A percentile compares a stretch with the other conserved stretches of the same genome.
Conservation (phyloP, 2,797 vertebrate genomes). For the Sebastes minor region DNA sequence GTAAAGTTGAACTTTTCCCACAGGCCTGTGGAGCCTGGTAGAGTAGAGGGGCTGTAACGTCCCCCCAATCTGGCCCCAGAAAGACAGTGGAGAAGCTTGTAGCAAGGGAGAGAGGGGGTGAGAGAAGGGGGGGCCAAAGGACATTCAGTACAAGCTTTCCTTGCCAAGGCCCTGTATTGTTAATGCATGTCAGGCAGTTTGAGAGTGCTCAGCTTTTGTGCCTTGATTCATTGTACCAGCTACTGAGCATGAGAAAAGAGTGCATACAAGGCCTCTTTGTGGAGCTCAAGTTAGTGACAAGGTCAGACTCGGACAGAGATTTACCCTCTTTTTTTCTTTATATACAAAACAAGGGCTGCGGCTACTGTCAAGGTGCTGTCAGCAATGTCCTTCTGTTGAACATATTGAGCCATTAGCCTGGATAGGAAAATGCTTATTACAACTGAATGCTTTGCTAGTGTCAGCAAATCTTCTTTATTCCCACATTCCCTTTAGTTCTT, state of each 20-base stretch:
- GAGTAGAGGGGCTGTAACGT: constrained; percentile 23
- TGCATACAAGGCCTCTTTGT: constrained; percentile 66
- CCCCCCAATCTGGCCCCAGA: constrained; percentile 50
- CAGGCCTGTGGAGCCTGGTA: constrained; percentile 21
- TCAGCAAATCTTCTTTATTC: constrained; percentile 2
- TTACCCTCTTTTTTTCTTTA: constrained; percentile 12
- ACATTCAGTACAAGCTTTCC: constrained; percentile 68
- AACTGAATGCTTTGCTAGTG: neutral
- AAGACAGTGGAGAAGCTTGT: constrained; percentile 58
- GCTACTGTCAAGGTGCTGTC: constrained; percentile 12
- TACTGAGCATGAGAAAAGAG: constrained; percentile 61
- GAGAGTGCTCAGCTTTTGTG: constrained; percentile 69
- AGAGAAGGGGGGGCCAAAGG: constrained; percentile 40
- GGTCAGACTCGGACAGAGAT: constrained; percentile 50
- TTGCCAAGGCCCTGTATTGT: constrained; percentile 70
- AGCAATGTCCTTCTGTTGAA: constrained; percentile 4
- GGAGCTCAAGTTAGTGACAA: constrained; percentile 50
- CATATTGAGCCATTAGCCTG: constrained; percentile 1
- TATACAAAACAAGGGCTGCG: constrained; percentile 24
- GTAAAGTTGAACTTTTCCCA: constrained; percentile 49
- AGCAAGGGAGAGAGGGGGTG: constrained; percentile 30
- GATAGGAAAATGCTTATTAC: constrained; percentile 8
- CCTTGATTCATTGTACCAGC: constrained; percentile 69
- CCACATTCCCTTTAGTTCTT: neutral
- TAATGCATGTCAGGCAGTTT: constrained; percentile 73